These are phyloP conservation scores for Gonatopus flavifemur DNA, from an alignment of 1,140 invertebrate genomes.

Conservation along the genomic window DNA sequence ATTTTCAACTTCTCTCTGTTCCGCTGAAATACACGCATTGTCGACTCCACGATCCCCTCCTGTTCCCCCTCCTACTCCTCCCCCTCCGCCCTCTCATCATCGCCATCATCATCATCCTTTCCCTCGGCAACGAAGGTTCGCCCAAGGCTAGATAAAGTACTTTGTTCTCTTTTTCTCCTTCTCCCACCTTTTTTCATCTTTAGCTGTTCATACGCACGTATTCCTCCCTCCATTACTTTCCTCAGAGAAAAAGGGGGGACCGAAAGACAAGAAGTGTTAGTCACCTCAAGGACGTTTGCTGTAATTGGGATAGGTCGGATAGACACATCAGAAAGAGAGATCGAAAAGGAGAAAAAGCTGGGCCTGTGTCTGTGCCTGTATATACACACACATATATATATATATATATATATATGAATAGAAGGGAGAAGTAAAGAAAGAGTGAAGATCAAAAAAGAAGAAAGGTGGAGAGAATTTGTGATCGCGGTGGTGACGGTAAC, in stretches of 20 bases:
- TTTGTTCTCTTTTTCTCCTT: background rate
- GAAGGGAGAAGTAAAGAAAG: background rate
- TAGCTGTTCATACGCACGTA: background rate
- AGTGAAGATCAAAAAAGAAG: background rate
- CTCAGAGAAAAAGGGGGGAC: slow-evolving; percentile 1
- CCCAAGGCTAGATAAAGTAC: too few relatives aligned
- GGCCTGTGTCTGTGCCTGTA: too few relatives aligned
- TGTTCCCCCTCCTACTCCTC: slow-evolving; percentile 5
- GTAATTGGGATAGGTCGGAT: slow-evolving; percentile 53
- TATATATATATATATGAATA: too few relatives aligned
- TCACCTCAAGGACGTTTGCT: slow-evolving; percentile 48
- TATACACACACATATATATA: too few relatives aligned
- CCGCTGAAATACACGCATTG: background rate
- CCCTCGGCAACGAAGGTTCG: background rate
- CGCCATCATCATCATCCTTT: slow-evolving; percentile 10
- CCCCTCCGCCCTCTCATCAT: background rate
- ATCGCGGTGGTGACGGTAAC: background rate
- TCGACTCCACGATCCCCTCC: background rate
- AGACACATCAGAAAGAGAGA: slow-evolving; percentile 7
- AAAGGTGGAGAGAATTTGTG: background rate
- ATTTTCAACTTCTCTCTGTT: too few relatives aligned
- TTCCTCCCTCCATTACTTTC: background rate
- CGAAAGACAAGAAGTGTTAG: slow-evolving; percentile 34
- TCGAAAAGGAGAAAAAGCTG: slow-evolving; percentile 1
- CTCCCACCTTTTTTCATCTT: background rate